Conservation (phyloP, 1,140 invertebrate species). For the Galleria mellonella region DNA sequence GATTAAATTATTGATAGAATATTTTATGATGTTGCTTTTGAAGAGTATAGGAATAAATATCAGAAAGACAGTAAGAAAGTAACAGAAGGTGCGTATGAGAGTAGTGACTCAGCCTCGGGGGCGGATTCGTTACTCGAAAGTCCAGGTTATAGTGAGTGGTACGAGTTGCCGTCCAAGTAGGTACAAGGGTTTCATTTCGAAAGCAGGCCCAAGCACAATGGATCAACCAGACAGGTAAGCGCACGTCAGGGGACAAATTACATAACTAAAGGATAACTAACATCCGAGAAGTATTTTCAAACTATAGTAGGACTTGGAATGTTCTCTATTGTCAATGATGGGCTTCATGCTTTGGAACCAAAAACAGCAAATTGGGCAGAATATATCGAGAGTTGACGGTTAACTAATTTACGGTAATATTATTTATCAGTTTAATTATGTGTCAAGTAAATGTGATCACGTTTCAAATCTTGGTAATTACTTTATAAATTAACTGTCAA, state of each 20-base stretch:
- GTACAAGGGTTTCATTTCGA: constrained; percentile 41
- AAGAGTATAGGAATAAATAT: constrained; percentile 20
- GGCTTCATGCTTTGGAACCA: constrained; percentile 63
- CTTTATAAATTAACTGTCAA: constrained; percentile 58
- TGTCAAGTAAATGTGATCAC: neutral
- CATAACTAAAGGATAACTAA: constrained; percentile 11
- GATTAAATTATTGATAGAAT: constrained; percentile 18
- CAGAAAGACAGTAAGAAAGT: constrained; percentile 32
- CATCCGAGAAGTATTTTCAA: constrained; percentile 26
- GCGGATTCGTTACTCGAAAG: constrained; percentile 24
- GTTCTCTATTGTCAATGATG: constrained; percentile 39
- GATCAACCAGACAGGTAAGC: constrained; percentile 45
- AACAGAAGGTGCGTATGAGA: constrained; percentile 41
- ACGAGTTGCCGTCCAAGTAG: constrained; percentile 31
- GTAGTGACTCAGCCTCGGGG: constrained; percentile 39
- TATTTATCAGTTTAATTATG: constrained; percentile 1
- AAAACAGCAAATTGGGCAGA: constrained; percentile 35
- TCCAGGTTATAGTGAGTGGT: constrained; percentile 11
- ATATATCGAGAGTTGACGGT: constrained; percentile 50
- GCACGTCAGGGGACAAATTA: constrained; percentile 27
- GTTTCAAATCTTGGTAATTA: neutral
- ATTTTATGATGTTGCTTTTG: constrained; percentile 13
- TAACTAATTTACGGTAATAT: constrained; percentile 22
- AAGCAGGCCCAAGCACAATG: constrained; percentile 70
- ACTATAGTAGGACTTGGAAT: constrained; percentile 32